A percentile compares a stretch with the other conserved stretches of the same genome.
Evolutionary conservation across 2,888 invertebrate genomes (phyloP).

Genomic region (Empis stercorea): DNA sequence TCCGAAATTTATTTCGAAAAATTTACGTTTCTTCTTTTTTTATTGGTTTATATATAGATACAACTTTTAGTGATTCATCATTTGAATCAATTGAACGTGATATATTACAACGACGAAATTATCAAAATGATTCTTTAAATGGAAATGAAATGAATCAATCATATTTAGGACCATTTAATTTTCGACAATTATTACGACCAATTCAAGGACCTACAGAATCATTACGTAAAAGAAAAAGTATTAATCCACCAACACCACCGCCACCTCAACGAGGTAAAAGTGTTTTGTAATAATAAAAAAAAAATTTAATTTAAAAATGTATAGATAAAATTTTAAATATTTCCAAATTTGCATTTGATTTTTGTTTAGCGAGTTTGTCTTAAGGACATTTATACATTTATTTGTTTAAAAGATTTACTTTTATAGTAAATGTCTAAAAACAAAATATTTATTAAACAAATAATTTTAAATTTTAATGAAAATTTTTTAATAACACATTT

Average conservation of each 20-base stretch:
- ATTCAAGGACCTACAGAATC: conserved; percentile 57
- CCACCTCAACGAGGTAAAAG: conserved; percentile 15
- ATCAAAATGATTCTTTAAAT: neutral
- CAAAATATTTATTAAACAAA: too few relatives aligned
- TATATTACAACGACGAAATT: conserved; percentile 5
- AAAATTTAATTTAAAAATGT: neutral
- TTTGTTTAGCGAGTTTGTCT: too few relatives aligned
- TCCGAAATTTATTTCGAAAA: too few relatives aligned
- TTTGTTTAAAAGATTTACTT: too few relatives aligned
- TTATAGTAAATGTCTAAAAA: too few relatives aligned
- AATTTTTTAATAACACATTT: too few relatives aligned
- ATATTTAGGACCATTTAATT: conserved; percentile 52
- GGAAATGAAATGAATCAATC: conserved; percentile 23
- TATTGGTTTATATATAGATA: too few relatives aligned
- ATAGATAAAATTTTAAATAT: neutral
- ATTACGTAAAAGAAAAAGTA: conserved; percentile 48
- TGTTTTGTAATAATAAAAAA: conserved; percentile 6
- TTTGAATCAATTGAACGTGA: conserved; percentile 16
- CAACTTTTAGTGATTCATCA: conserved; percentile 9
- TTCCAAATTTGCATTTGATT: too few relatives aligned
- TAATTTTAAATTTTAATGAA: too few relatives aligned
- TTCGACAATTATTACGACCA: conserved; percentile 50
- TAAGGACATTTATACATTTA: too few relatives aligned
- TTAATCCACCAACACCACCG: conserved; percentile 37
- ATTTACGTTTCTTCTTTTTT: too few relatives aligned